Conservation (phyloP, 53 echinoderm and acorn worm genomes). For the Astropecten irregularis region DNA sequence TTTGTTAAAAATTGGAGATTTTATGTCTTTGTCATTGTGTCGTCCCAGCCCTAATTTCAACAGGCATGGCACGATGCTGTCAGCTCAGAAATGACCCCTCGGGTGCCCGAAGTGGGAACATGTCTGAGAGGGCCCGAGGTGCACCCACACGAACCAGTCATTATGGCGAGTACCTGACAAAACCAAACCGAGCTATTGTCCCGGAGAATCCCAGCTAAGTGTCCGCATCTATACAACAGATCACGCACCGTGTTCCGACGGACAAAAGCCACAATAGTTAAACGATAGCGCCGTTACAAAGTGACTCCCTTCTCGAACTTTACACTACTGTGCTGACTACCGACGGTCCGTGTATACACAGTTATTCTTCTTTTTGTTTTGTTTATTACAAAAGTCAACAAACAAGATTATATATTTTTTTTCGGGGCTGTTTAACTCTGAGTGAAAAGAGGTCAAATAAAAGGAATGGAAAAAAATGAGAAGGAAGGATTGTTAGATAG, state of each 20-base stretch:
- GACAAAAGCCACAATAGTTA: background rate
- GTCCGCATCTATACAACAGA: background rate
- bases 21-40: too few species aligned
- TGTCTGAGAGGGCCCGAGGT: background rate
- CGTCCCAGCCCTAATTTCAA: slow-evolving; percentile 25
- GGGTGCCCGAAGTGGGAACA: background rate
- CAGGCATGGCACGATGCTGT: background rate
- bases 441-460: background rate
- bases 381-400: slow-evolving; percentile 5
- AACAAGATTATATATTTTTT: slow-evolving; percentile 17
- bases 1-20: too few species aligned
- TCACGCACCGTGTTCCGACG: slow-evolving; percentile 22
- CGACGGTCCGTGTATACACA: background rate
- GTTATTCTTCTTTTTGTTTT: background rate
- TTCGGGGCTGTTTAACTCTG: slow-evolving; percentile 15
- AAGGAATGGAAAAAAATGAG: background rate
- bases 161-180: background rate
- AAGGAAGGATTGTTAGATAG: background rate
- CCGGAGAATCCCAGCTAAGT: background rate
- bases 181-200: background rate
- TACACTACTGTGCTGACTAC: slow-evolving; percentile 51
- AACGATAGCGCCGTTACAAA: slow-evolving; percentile 5
- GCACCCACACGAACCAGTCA: slow-evolving; percentile 2
- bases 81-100: background rate
- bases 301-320: background rate